Percentiles rank a stretch among this genome's conserved stretches.
phyloP scores from a whole-genome alignment of 2,797 vertebrate genomes.

The Anguilla megastoma region DNA sequence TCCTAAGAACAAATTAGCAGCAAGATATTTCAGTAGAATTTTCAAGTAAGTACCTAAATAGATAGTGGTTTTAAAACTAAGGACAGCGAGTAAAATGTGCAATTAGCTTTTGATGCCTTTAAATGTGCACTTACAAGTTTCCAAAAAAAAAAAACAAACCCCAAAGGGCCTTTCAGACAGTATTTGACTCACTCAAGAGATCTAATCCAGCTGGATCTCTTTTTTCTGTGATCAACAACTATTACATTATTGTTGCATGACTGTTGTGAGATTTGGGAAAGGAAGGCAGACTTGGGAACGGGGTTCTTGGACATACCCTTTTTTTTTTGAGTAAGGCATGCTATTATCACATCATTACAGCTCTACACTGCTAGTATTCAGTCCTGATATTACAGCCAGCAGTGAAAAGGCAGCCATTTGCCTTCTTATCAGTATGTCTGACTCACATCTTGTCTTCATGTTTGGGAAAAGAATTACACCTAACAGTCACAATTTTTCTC shows the following conservation, averaged over 20 bases:
- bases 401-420: conserved; percentile 54
- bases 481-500: conserved; percentile 30
- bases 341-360: conserved; percentile 70
- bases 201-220: conserved; percentile 63
- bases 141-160: conserved; percentile 59
- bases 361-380: conserved; percentile 64
- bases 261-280: conserved; percentile 68
- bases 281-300: conserved; percentile 50
- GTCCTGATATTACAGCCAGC: conserved; percentile 45
- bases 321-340: conserved; percentile 59
- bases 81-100: conserved; percentile 71
- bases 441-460: conserved; percentile 68
- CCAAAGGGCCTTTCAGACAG: conserved; percentile 69
- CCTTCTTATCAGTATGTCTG: conserved; percentile 62
- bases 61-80: conserved; percentile 54
- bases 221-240: conserved; percentile 61
- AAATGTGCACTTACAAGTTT: conserved; percentile 62
- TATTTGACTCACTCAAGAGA: conserved; percentile 69
- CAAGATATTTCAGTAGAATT: conserved; percentile 12
- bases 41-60: conserved; percentile 46
- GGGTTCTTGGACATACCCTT: conserved; percentile 44
- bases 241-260: conserved; percentile 71
- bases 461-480: conserved; percentile 65
- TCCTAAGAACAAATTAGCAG: background rate
- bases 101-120: conserved; percentile 66